Conservation (phyloP, 2,113 vertebrate genomes). For the Sterrhoptilus dennistouni region DNA sequence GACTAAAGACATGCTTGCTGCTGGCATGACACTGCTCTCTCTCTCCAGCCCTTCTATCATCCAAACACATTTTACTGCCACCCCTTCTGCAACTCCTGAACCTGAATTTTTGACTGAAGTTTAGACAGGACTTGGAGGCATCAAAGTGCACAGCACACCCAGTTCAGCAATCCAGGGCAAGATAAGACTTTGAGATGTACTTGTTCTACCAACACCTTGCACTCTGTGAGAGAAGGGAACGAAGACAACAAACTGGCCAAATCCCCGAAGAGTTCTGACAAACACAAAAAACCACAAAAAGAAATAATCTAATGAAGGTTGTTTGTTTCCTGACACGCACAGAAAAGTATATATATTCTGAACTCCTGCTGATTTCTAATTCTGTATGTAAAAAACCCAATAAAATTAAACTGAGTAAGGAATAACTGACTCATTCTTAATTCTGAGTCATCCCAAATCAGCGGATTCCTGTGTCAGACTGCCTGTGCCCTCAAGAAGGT, state of each 20-base stretch:
- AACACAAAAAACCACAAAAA: not conserved
- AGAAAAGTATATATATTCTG: not conserved
- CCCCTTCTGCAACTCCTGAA: not conserved
- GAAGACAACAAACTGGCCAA: not conserved
- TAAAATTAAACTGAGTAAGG: not conserved
- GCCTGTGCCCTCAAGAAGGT: not conserved
- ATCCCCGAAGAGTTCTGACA: not conserved
- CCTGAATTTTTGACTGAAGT: not conserved
- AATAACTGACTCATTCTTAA: not conserved
- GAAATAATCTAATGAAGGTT: not conserved
- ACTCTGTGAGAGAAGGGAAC: accelerated
- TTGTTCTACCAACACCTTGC: not conserved
- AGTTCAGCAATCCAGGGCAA: not conserved
- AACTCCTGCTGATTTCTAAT: not conserved
- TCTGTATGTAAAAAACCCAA: not conserved
- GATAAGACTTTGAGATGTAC: not conserved
- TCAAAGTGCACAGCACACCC: not conserved
- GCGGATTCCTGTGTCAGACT: constrained; percentile 14
- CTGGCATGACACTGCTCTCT: not conserved
- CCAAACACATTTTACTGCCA: not conserved
- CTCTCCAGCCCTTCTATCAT: not conserved
- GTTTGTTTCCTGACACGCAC: not conserved
- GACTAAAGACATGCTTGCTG: not conserved
- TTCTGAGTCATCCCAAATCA: not conserved
- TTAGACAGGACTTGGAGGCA: not conserved